A percentile compares a stretch with the other conserved stretches of the same genome.
phyloP scores from a whole-genome alignment of 2,113 vertebrate species.

The Salvelinus alpinus region DNA sequence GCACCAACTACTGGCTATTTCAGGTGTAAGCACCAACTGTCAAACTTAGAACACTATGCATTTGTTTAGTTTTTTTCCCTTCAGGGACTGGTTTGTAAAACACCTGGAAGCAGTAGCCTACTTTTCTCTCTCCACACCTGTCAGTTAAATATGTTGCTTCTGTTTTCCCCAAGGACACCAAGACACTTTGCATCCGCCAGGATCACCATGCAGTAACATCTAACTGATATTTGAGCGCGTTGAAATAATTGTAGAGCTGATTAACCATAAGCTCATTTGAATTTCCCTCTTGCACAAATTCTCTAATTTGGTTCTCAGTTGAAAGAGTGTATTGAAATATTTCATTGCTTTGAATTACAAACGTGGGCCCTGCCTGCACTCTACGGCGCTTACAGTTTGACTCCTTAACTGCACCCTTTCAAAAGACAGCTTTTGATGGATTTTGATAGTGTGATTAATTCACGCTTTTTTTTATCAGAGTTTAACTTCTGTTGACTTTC shows the following conservation, averaged over 20 bases:
- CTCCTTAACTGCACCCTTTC: slow-evolving; percentile 35
- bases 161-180: slow-evolving; percentile 1
- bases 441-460: slow-evolving; percentile 57
- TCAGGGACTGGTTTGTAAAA: slow-evolving; percentile 44
- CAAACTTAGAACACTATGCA: too few species aligned
- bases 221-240: not conserved
- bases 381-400: slow-evolving; percentile 17
- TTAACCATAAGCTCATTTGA: slow-evolving; percentile 3
- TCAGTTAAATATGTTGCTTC: not conserved
- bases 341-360: slow-evolving; percentile 40
- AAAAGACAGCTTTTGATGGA: slow-evolving; percentile 34
- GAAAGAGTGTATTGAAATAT: slow-evolving; percentile 30
- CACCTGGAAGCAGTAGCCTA: slow-evolving; percentile 70
- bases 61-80: too few species aligned
- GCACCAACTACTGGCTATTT: too few species aligned
- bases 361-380: slow-evolving; percentile 17
- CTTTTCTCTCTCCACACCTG: slow-evolving; percentile 60
- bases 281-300: slow-evolving; percentile 14
- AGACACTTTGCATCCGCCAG: not conserved
- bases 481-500: slow-evolving; percentile 36
- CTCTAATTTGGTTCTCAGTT: slow-evolving; percentile 17
- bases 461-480: slow-evolving; percentile 46
- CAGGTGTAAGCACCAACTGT: too few species aligned
- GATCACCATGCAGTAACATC: not conserved
- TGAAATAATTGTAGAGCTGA: too few species aligned